These are phyloP conservation scores for Rhagophthalmus giganteus DNA, from an alignment of 2,888 invertebrate species.

Conservation along the genomic window DNA sequence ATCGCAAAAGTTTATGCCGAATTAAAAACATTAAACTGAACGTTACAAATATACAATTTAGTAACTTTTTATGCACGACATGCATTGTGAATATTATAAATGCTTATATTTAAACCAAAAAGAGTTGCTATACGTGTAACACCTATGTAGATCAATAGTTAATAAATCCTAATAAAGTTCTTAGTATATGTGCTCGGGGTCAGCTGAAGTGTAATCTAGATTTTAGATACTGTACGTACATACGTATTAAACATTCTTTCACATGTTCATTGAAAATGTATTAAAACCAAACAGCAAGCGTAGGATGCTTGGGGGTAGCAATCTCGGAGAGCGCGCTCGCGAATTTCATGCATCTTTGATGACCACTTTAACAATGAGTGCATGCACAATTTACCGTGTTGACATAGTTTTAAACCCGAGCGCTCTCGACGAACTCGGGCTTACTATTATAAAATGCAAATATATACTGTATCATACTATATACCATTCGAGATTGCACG, in stretches of 20 bases:
- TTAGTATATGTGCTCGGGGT: conserved; percentile 24
- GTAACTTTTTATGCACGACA: too few relatives aligned
- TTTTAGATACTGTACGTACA: conserved; percentile 29
- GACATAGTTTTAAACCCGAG: conserved; percentile 55
- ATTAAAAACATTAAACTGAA: too few relatives aligned
- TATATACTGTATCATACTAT: conserved; percentile 12
- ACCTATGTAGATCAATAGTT: too few relatives aligned
- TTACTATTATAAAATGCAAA: conserved; percentile 30
- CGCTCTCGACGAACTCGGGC: conserved; percentile 22
- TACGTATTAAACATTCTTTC: conserved; percentile 47
- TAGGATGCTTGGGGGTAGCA: conserved; percentile 35
- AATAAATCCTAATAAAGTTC: background rate
- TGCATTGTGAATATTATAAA: too few relatives aligned
- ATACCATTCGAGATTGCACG: conserved; percentile 2
- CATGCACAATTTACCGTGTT: conserved; percentile 57
- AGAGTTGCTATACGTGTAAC: too few relatives aligned
- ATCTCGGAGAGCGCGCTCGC: conserved; percentile 36
- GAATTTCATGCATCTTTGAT: conserved; percentile 54
- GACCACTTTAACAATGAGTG: conserved; percentile 53
- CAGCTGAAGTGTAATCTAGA: conserved; percentile 35
- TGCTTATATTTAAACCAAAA: too few relatives aligned
- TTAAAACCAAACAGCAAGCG: conserved; percentile 52
- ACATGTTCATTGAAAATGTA: conserved; percentile 55
- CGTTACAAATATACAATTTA: too few relatives aligned
- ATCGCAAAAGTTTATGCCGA: too few relatives aligned